Evolutionary conservation across 2,113 vertebrate genomes (phyloP), one percentile per base, ranked within the genome.

Genomic region (Stercorarius parasiticus): DNA sequence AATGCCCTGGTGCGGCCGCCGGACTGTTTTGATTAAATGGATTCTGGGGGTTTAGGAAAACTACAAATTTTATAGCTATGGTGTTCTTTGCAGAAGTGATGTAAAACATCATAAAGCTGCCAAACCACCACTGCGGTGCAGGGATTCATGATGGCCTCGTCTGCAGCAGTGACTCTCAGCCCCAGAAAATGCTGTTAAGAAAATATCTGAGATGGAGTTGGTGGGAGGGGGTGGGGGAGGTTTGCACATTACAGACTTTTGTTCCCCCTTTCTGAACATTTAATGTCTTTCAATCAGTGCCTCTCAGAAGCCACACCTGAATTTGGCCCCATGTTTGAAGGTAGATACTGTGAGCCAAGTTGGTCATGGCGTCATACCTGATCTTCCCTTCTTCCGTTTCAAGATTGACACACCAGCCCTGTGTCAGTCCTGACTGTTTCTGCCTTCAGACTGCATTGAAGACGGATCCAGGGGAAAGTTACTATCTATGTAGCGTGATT

Each of bases 11-110:
- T 94, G 90, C 1, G 26, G 91, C 78, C 1, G 29, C 69, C 5
- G 64, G 79, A n/a, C 91, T 98, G 98, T 98, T 98, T 98, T 98
- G 96, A 98, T 98, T 98, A 93, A 98, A 95, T 90, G 89, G 97
- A 92, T 96, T 97, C 98, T 98, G 79, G 97, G 97, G 97, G 97
- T 97, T 98, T 98, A 97, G 97, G 97, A 98, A 98, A 98, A 93
- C 97, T 25, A 86, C 95, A 78, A 34, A 88, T 98, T 98, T 98
- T 98, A 98, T 97, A 95, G 97, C 93, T 80, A 95, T 95, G 93
- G 95, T 96, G 96, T 89, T 97, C 97, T 96, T 94, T 98, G 96
- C 94, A 98, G 73, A 97, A 98, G 93, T 94, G 95, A 78, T 98
- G 97, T 98, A 98, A 98, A 98, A 97, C 93, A 91, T 94, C 53